phyloP scores from a whole-genome alignment of 1,140 invertebrate genomes.

The Stegodyphus dumicola region DNA sequence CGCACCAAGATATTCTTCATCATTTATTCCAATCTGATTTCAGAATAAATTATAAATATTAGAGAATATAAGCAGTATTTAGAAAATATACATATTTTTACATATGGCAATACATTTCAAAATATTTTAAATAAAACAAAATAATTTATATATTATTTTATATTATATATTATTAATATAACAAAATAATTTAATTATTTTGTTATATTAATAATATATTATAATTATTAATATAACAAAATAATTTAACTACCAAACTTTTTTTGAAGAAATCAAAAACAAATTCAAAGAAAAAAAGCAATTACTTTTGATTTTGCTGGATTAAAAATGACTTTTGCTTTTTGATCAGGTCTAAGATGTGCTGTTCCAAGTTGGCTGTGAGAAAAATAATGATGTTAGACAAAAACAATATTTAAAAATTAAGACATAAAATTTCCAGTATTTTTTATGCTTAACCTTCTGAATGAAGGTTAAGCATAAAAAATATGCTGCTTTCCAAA shows the following conservation, averaged over 20 bases:
- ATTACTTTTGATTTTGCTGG: constrained; percentile 53
- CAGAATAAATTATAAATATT: background rate
- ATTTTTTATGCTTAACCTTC: too few species aligned
- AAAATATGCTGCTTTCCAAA: too few species aligned
- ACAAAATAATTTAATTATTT: background rate
- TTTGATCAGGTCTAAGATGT: background rate
- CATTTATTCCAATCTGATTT: constrained; percentile 63
- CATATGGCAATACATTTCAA: background rate
- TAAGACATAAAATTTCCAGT: too few species aligned
- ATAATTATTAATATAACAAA: background rate
- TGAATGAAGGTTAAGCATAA: too few species aligned
- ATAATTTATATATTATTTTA: too few species aligned
- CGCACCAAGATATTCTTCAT: constrained; percentile 68
- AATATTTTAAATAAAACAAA: background rate
- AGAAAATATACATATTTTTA: background rate
- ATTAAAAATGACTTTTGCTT: constrained; percentile 62
- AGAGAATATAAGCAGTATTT: background rate
- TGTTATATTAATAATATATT: too few species aligned
- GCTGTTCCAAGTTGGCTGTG: too few species aligned
- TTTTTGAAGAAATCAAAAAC: background rate
- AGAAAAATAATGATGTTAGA: too few species aligned
- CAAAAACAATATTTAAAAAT: too few species aligned
- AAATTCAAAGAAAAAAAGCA: background rate
- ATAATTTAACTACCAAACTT: background rate
- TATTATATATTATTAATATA: too few species aligned